phyloP scores from a whole-genome alignment of 2,888 invertebrate genomes.

The Harpalus rubripes region DNA sequence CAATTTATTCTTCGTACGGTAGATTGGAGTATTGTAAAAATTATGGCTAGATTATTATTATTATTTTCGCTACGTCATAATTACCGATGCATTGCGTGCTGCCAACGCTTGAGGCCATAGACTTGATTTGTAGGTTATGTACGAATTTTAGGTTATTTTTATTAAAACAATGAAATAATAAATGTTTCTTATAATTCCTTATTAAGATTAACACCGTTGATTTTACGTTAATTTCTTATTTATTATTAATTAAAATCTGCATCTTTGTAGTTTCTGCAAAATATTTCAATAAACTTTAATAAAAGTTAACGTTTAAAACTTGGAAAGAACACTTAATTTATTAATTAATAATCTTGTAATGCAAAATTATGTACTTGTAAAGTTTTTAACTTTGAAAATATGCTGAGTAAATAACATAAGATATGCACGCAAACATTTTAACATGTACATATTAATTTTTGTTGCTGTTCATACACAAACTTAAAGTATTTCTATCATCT shows the following conservation, averaged over 20 bases:
- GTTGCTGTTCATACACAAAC: constrained; percentile 20
- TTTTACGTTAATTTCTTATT: background rate
- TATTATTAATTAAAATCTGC: background rate
- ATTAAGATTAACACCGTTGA: background rate
- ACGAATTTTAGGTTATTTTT: constrained; percentile 34
- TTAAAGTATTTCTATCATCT: constrained; percentile 32
- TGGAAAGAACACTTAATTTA: constrained; percentile 31
- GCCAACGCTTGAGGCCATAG: constrained; percentile 22
- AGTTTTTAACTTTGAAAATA: constrained; percentile 41
- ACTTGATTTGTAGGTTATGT: constrained; percentile 16
- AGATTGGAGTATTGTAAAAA: constrained; percentile 40
- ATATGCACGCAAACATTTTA: constrained; percentile 20
- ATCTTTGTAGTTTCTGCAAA: background rate
- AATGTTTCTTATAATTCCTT: background rate
- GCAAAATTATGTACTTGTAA: constrained; percentile 19
- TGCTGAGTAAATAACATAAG: constrained; percentile 40
- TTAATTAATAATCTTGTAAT: constrained; percentile 51
- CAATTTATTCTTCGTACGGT: constrained; percentile 26
- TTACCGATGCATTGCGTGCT: constrained; percentile 40
- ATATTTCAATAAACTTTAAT: constrained; percentile 36
- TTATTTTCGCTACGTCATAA: constrained; percentile 34
- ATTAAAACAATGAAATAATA: constrained; percentile 13
- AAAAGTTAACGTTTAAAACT: constrained; percentile 11
- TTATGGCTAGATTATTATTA: constrained; percentile 37
- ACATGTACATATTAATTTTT: constrained; percentile 9